Evolutionary conservation across 64 coral and sea anemone genomes (phyloP).

Genomic region (Stylophora pistillata): DNA sequence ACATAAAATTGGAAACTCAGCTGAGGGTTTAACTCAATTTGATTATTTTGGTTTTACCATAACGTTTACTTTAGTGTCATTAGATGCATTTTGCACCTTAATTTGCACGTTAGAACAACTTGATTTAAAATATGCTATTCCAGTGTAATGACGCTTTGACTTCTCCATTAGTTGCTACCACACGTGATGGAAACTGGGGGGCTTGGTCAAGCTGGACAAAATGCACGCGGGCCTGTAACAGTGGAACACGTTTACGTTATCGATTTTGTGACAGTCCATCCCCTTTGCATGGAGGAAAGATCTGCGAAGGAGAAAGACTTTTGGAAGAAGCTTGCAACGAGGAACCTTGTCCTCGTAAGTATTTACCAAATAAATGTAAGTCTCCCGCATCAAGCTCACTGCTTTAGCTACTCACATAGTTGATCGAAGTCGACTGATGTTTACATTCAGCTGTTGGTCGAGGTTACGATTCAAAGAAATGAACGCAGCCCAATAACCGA

Average conservation of each 20-base stretch:
- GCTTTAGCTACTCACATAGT: no score
- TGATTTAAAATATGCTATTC: not conserved
- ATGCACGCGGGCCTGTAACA: constrained; percentile 12
- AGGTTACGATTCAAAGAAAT: no score
- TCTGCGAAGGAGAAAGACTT: constrained; percentile 26
- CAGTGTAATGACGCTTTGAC: not conserved
- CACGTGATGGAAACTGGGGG: constrained; percentile 28
- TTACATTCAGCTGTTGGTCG: no score
- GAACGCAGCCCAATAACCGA: no score
- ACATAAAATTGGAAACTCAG: no score
- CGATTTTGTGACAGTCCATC: constrained; percentile 24
- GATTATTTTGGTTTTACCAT: not conserved
- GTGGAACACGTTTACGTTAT: constrained; percentile 7
- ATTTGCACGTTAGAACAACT: not conserved
- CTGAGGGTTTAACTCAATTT: not conserved
- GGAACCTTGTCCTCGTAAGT: constrained; percentile 24
- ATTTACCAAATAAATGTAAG: not conserved
- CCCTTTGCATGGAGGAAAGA: constrained; percentile 2
- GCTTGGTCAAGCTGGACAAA: constrained; percentile 28
- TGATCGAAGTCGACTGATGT: no score
- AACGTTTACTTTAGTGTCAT: not conserved
- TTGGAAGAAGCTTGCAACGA: constrained; percentile 2
- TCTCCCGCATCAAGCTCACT: no score
- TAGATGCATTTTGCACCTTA: not conserved
- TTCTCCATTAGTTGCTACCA: not conserved